These are phyloP conservation scores for Sitobion miscanthi DNA, from an alignment of 1,140 invertebrate genomes.

Conservation along the genomic window DNA sequence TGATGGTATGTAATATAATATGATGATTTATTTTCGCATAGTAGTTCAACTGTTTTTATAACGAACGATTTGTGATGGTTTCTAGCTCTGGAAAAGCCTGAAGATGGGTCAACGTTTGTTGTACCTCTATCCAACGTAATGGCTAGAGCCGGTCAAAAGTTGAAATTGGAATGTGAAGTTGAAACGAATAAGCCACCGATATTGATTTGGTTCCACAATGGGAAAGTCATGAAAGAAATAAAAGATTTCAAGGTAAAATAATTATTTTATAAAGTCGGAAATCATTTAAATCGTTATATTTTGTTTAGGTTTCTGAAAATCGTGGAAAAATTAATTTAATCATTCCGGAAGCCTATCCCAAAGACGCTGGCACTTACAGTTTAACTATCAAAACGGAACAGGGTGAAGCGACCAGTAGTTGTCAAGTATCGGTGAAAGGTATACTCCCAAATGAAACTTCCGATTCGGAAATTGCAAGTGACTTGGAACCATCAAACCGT, in stretches of 20 bases:
- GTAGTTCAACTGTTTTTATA: not conserved
- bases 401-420: constrained; percentile 70
- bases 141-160: constrained; percentile 70
- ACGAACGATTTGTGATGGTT: not conserved
- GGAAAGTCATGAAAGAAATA: constrained; percentile 67
- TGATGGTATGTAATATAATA: constrained; percentile 64
- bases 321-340: constrained; percentile 69
- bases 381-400: constrained; percentile 71
- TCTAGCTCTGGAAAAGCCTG: constrained; percentile 56
- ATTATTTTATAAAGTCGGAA: not conserved
- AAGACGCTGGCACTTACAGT: constrained; percentile 74
- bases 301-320: constrained; percentile 49
- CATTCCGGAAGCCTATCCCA: constrained; percentile 73
- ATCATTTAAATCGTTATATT: not conserved
- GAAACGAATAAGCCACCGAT: constrained; percentile 68
- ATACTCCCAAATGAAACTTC: constrained; percentile 75
- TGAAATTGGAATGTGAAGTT: constrained; percentile 74
- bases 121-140: constrained; percentile 70
- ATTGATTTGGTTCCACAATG: constrained; percentile 74
- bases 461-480: constrained; percentile 74
- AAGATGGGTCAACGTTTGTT: constrained; percentile 67
- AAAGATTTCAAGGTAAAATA: constrained; percentile 65
- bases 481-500: constrained; percentile 76
- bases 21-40: not conserved
- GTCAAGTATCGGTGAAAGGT: constrained; percentile 75